phyloP scores from a whole-genome alignment of 2,113 vertebrate genomes.

The Nyctereutes procyonoides region DNA sequence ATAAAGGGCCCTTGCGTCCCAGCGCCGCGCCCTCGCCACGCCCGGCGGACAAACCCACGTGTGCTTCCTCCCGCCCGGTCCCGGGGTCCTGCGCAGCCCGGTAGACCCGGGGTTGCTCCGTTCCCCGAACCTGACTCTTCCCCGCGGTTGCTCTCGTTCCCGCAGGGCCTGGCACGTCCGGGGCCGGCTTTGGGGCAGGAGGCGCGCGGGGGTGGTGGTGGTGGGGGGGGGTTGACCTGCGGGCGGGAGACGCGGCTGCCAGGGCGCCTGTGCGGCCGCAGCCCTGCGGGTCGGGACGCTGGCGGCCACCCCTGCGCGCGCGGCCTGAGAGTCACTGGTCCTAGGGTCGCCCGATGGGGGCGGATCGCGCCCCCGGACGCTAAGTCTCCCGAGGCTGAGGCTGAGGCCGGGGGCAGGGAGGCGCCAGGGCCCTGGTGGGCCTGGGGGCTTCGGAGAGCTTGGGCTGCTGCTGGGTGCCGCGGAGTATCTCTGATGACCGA shows the following conservation, averaged over 20 bases:
- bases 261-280: neutral
- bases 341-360: neutral
- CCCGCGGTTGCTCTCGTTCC: neutral
- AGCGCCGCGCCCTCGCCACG: neutral
- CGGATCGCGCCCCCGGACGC: neutral
- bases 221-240: neutral
- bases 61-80: neutral
- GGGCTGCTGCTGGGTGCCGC: neutral
- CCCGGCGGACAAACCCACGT: neutral
- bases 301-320: neutral
- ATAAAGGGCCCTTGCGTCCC: neutral
- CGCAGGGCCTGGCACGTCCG: neutral
- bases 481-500: neutral
- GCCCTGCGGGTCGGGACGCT: neutral
- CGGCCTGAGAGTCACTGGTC: neutral
- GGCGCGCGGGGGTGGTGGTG: constrained; percentile 37
- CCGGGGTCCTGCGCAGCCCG: neutral
- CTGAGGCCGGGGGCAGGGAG: neutral
- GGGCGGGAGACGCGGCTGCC: neutral
- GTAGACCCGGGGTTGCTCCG: neutral
- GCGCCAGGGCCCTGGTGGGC: fast-evolving
- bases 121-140: neutral
- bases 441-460: neutral
- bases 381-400: neutral
- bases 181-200: neutral